Conservation (phyloP, 2,113 vertebrate genomes). For the Columba livia region DNA sequence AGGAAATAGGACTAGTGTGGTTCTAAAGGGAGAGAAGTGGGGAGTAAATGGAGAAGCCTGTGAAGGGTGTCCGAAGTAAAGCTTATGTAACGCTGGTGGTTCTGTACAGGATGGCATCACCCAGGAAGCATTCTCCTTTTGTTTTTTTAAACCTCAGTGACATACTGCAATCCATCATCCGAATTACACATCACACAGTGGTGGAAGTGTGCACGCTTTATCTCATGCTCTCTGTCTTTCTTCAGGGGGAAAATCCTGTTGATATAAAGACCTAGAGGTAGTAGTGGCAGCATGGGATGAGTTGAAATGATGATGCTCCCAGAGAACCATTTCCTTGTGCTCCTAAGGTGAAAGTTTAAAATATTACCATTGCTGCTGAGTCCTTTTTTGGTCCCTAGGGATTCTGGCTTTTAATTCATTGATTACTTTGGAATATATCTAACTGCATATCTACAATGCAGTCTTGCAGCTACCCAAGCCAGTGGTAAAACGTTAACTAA, state of each 20-base stretch:
- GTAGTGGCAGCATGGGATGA: background rate
- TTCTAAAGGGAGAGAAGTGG: background rate
- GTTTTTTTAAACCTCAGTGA: background rate
- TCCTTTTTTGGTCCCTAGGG: background rate
- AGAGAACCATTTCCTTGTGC: accelerated
- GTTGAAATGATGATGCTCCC: background rate
- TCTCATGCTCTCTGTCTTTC: background rate
- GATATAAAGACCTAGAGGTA: background rate
- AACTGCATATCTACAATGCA: background rate
- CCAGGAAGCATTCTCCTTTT: background rate
- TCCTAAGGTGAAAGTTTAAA: background rate
- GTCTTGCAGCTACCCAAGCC: background rate
- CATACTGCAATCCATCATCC: background rate
- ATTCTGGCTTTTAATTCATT: background rate
- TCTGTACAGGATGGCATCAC: background rate
- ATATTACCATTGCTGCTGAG: background rate
- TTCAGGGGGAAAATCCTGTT: background rate
- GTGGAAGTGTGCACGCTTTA: background rate
- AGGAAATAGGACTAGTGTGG: accelerated
- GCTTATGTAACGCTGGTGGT: accelerated
- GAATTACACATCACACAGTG: background rate
- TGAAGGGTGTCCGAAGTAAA: background rate
- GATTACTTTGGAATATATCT: background rate
- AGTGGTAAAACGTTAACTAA: background rate
- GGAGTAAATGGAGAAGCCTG: background rate